A percentile compares a stretch with the other conserved stretches of the same genome.
Conservation (phyloP, 2,797 vertebrate genomes). For the Lutjanus campechanus region DNA sequence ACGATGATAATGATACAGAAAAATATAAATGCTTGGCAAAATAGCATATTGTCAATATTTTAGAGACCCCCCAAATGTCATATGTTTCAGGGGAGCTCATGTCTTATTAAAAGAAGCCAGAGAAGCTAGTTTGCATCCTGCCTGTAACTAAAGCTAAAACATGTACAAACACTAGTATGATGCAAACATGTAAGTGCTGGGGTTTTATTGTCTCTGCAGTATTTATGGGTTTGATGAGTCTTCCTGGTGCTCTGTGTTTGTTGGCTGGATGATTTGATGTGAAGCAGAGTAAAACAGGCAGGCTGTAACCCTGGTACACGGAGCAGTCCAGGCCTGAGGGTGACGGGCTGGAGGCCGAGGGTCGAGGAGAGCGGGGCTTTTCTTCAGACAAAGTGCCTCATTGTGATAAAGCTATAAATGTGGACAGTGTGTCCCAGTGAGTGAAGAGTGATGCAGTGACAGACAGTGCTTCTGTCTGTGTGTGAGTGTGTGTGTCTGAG, state of each 20-base stretch:
- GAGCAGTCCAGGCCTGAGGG: slow-evolving; percentile 69
- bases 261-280: slow-evolving; percentile 48
- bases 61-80: too few relatives aligned
- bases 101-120: too few relatives aligned
- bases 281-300: slow-evolving; percentile 56
- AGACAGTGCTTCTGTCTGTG: slow-evolving; percentile 79
- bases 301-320: slow-evolving; percentile 48
- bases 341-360: slow-evolving; percentile 60
- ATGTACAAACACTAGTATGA: neutral
- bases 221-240: slow-evolving; percentile 40
- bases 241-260: slow-evolving; percentile 11
- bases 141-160: neutral
- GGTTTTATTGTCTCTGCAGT: slow-evolving; percentile 34
- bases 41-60: too few relatives aligned
- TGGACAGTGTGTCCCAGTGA: slow-evolving; percentile 82
- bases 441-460: slow-evolving; percentile 81
- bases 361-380: slow-evolving; percentile 62
- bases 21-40: too few relatives aligned
- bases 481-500: slow-evolving; percentile 60
- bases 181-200: slow-evolving; percentile 10
- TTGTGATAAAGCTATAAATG: slow-evolving; percentile 87
- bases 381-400: slow-evolving; percentile 80
- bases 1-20: too few relatives aligned
- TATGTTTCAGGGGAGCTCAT: too few relatives aligned
- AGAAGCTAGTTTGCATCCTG: too few relatives aligned